Conservation (phyloP, 2,797 vertebrate species). For the Parauchenoglanis ngamensis region DNA sequence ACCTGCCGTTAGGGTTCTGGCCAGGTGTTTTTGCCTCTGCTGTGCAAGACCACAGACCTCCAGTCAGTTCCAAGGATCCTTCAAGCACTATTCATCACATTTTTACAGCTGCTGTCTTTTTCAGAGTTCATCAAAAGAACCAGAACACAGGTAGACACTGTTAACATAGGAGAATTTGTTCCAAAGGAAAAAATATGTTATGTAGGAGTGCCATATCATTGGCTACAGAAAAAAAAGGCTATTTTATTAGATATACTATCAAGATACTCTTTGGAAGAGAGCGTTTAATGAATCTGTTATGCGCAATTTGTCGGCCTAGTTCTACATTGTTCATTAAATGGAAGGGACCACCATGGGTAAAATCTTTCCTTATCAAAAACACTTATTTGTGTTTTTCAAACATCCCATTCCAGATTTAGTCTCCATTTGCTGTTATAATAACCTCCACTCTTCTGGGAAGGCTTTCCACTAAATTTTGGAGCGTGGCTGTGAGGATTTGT, state of each 20-base stretch:
- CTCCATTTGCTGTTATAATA: background rate
- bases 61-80: slow-evolving; percentile 5
- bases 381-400: background rate
- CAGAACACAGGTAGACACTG: background rate
- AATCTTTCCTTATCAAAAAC: background rate
- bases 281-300: background rate
- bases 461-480: background rate
- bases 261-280: background rate
- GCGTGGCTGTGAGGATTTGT: background rate
- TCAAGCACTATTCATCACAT: background rate
- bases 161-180: background rate
- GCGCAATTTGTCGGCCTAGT: background rate
- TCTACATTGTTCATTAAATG: background rate
- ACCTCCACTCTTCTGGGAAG: background rate
- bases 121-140: background rate
- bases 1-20: background rate
- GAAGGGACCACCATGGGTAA: too few species aligned
- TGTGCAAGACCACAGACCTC: background rate
- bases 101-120: background rate
- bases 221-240: background rate
- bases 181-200: background rate
- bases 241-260: background rate
- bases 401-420: background rate
- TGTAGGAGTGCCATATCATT: background rate
- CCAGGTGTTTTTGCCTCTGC: background rate